Percentiles rank a stretch among this genome's conserved stretches.
Evolutionary conservation across 2,888 invertebrate genomes (phyloP).

Genomic region (Dryocosmus kuriphilus): DNA sequence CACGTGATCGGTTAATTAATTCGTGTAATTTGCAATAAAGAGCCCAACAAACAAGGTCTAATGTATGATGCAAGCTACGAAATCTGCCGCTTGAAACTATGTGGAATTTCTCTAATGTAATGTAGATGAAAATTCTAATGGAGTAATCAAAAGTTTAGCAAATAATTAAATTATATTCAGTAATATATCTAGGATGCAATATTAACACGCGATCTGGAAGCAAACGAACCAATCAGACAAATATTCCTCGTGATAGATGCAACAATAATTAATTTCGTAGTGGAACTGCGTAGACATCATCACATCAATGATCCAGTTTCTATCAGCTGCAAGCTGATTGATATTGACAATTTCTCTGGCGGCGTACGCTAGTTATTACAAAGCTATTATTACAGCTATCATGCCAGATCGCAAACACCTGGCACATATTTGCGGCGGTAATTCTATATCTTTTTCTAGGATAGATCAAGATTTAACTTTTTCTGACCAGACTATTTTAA

Average conservation of each 20-base stretch:
- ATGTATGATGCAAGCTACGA: not conserved
- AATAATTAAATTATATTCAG: constrained; percentile 15
- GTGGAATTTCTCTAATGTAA: not conserved
- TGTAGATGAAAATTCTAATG: not conserved
- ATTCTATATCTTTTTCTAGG: constrained; percentile 25
- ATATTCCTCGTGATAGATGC: constrained; percentile 17
- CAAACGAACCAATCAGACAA: constrained; percentile 14
- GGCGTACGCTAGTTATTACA: constrained; percentile 6
- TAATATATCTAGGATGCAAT: not conserved
- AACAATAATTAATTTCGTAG: constrained; percentile 36
- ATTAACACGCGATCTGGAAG: constrained; percentile 13
- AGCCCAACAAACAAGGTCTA: not conserved
- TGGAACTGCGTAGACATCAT: not conserved
- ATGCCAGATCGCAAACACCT: constrained; percentile 23
- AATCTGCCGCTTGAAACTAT: not conserved
- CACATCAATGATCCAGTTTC: constrained; percentile 14
- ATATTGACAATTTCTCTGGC: constrained; percentile 35
- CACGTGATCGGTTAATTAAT: constrained; percentile 26
- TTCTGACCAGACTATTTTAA: not conserved
- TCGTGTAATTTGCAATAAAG: constrained; percentile 9
- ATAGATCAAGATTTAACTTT: not conserved
- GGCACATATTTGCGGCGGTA: constrained; percentile 13
- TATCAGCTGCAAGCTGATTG: constrained; percentile 37
- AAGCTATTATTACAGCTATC: constrained; percentile 26
- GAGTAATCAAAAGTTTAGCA: not conserved